These are phyloP conservation scores for Seira ritae DNA, from an alignment of 2,888 invertebrate genomes.

Conservation along the genomic window DNA sequence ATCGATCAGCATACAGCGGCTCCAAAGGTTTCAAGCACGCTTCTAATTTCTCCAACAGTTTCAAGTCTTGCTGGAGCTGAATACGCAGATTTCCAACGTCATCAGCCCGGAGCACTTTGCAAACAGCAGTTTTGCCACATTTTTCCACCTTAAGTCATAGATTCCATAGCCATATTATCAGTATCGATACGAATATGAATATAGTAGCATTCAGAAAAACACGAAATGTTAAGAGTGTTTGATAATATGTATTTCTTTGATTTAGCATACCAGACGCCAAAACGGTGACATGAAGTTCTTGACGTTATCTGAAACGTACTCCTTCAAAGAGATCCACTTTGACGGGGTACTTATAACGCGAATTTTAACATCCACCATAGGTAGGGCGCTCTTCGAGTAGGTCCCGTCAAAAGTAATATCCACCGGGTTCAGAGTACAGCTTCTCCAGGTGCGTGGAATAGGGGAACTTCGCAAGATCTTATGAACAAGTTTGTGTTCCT, in stretches of 20 bases:
- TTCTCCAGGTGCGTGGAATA: not conserved
- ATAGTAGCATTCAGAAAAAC: no score
- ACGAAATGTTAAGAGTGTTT: no score
- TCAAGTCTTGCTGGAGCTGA: not conserved
- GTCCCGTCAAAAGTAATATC: not conserved
- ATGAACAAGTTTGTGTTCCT: slow-evolving; percentile 5
- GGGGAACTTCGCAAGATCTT: not conserved
- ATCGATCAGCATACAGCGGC: no score
- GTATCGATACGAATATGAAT: no score
- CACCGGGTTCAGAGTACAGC: not conserved
- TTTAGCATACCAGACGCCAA: slow-evolving; percentile 29
- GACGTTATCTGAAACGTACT: slow-evolving; percentile 8
- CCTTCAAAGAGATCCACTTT: slow-evolving; percentile 11
- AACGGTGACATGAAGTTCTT: not conserved
- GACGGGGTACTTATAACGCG: not conserved
- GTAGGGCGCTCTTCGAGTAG: not conserved
- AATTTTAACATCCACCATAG: slow-evolving; percentile 26
- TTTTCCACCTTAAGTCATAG: no score
- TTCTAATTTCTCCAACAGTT: not conserved
- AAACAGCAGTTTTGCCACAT: not conserved
- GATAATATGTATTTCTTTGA: no score
- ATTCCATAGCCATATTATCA: no score
- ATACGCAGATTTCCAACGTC: not conserved
- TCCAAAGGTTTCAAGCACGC: no score
- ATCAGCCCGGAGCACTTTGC: not conserved